phyloP scores from a whole-genome alignment of 2,113 vertebrate species.

The Tapirus terrestris region DNA sequence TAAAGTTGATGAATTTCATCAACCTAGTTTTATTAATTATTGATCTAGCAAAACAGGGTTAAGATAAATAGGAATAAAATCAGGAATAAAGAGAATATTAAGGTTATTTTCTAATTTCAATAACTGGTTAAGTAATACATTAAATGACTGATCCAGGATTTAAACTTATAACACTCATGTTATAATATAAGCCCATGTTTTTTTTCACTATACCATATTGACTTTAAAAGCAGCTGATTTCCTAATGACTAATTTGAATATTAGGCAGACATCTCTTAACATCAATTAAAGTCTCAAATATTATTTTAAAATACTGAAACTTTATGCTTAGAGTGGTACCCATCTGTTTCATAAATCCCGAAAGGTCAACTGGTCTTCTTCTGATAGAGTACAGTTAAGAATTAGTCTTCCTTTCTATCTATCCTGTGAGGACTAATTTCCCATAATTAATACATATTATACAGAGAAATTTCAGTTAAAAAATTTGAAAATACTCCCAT shows the following conservation, averaged over 20 bases:
- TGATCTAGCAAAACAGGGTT: neutral
- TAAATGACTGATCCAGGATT: neutral
- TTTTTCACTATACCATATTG: neutral
- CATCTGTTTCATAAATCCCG: neutral
- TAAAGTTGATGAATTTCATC: neutral
- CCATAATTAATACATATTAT: neutral
- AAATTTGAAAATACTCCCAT: neutral
- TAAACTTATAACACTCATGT: neutral
- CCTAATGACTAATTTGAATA: neutral
- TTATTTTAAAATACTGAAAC: constrained; percentile 33
- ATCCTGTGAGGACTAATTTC: neutral
- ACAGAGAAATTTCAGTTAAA: neutral
- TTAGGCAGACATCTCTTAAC: neutral
- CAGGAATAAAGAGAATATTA: neutral
- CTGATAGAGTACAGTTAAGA: neutral
- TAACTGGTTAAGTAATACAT: neutral
- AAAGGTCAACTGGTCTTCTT: neutral
- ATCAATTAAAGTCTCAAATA: neutral
- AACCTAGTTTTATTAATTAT: neutral
- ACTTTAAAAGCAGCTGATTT: neutral
- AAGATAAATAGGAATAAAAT: neutral
- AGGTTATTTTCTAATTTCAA: neutral
- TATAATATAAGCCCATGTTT: neutral
- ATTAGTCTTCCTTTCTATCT: neutral
- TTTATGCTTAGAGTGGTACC: neutral